Percentiles rank a stretch among this genome's conserved stretches.
These are phyloP conservation scores for Aphidius colemani DNA, from an alignment of 2,888 invertebrate species.

Conservation along the genomic window DNA sequence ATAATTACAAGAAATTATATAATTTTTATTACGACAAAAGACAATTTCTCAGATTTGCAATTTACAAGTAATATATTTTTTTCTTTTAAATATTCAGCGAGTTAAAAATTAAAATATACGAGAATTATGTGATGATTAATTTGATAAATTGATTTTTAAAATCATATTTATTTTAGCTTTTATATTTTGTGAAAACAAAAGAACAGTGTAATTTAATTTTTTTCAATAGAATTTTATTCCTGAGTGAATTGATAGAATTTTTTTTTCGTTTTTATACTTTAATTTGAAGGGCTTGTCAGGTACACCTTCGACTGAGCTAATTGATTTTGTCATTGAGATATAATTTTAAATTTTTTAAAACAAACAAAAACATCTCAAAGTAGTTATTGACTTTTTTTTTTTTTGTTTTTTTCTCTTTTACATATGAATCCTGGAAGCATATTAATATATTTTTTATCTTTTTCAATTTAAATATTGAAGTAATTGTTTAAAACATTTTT, in stretches of 20 bases:
- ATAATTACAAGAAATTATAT: too few species aligned
- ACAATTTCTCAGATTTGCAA: neutral
- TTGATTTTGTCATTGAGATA: too few species aligned
- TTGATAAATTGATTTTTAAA: neutral
- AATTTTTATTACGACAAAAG: neutral
- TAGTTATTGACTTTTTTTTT: too few species aligned
- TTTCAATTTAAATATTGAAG: neutral
- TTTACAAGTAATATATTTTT: neutral
- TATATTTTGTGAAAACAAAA: slow-evolving; percentile 5
- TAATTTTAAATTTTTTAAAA: too few species aligned
- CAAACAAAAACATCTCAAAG: too few species aligned
- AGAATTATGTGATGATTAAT: neutral
- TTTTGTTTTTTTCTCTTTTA: too few species aligned
- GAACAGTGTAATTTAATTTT: slow-evolving; percentile 1
- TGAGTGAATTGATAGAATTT: slow-evolving; percentile 44
- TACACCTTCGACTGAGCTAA: too few species aligned
- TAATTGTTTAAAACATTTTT: neutral
- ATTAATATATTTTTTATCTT: neutral
- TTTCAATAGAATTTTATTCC: slow-evolving; percentile 45
- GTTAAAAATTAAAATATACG: neutral
- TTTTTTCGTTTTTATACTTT: slow-evolving; percentile 22
- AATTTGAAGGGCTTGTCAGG: neutral
- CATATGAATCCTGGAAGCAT: neutral
- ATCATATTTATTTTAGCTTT: neutral
- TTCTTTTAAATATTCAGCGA: too few species aligned